Percentiles rank a stretch among this genome's conserved stretches.
Conservation (phyloP, 2,113 vertebrate species). For the Megaceryle maxima region DNA sequence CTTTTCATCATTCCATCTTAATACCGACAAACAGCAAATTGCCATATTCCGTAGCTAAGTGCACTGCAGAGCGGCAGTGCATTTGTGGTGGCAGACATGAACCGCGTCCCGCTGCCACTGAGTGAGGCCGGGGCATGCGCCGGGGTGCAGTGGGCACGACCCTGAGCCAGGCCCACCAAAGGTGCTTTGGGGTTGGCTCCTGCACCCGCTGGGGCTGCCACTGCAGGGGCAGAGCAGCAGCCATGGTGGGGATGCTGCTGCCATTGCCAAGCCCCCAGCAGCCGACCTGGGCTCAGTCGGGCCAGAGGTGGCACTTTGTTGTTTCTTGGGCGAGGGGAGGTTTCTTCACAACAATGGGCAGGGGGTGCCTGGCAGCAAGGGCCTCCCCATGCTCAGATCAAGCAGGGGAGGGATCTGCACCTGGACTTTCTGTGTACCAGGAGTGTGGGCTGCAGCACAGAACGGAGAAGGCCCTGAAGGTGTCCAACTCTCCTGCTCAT, state of each 20-base stretch:
- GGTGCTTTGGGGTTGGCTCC: background rate
- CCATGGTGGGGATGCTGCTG: rapidly evolving
- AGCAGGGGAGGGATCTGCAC: background rate
- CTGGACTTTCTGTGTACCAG: rapidly evolving
- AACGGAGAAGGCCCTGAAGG: background rate
- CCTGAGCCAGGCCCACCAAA: background rate
- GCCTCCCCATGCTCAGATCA: background rate
- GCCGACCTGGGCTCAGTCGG: background rate
- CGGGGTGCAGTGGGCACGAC: rapidly evolving
- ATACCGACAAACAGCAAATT: background rate
- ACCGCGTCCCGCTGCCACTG: rapidly evolving
- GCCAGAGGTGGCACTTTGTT: background rate
- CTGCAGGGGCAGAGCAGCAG: background rate
- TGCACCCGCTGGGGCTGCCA: too few relatives aligned
- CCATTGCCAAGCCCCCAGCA: background rate
- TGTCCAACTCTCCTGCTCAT: background rate
- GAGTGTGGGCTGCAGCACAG: background rate
- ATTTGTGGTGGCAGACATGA: background rate
- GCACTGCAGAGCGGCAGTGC: background rate
- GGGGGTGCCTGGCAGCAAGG: background rate
- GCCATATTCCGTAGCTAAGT: background rate
- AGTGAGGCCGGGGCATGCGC: background rate
- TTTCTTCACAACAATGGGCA: background rate
- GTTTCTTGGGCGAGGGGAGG: background rate
- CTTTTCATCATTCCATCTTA: background rate